Base-by-base conservation (phyloP, 2,888 invertebrate genomes). In the Bombylius major region DNA sequence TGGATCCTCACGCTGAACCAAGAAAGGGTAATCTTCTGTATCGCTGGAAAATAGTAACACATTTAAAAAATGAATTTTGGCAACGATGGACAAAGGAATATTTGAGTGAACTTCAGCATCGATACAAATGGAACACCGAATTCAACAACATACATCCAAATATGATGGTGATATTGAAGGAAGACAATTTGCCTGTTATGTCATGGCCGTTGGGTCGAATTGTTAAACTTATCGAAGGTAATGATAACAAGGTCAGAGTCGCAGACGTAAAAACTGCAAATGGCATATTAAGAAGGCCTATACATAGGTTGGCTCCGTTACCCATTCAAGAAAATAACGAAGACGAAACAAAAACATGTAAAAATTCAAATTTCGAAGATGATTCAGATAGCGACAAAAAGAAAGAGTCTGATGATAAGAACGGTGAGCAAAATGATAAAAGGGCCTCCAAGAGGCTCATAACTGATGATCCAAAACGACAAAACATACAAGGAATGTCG, bases 31-130 rank as follows among this genome's bases (percentile, higher is more conserved):
- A 45, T 65, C 42, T 56, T 67, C 32, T 58, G 64, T 55, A 64
- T 64, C 56, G 65, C 66, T 32, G 64, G 65, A 39, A 57, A 66
- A 9, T 23, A 23, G 23, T 23, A 23, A 23, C 23, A 23, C 1
- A 23, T 23, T 3, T 23, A 23, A 23, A 23, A 23, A 23, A 23
- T 23, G 23, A 23, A 23, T 23, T 23, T 23, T 23, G 23, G 23
- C 23, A 23, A 23, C 23, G 23, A 23, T 23, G 23, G 23, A 23
- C 23, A 23, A 23, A 23, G 23, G 23, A 23, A 23, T 32, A 7
- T n/a, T 50, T 51, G 14, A 39, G 31, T 5, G 44, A 11, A 14
- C 23, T 51, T 13, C 51, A 51, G 33, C 45, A 31, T 31, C 9
- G 44, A n/a, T 13, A 14, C 11, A 51, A 51, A 14, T 51, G 45